Evolutionary conservation across 2,888 invertebrate species (phyloP).

Genomic region (Pogonocherus hispidulus): DNA sequence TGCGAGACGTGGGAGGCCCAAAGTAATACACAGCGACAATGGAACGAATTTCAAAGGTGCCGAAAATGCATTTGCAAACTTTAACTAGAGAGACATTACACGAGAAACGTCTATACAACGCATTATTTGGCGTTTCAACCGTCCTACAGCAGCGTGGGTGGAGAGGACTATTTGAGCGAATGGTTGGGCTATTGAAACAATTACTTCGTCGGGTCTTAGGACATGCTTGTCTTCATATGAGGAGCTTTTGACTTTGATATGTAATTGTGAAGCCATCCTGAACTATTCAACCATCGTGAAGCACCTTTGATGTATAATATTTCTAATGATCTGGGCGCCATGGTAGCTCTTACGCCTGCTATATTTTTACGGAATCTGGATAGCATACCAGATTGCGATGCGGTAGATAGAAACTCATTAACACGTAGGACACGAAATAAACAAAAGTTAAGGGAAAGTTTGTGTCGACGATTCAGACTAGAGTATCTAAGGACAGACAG

Average conservation of each 20-base stretch:
- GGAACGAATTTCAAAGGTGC: too few species aligned
- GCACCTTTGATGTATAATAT: background rate
- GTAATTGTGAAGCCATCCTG: background rate
- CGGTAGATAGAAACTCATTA: constrained; percentile 37
- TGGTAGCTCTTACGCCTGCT: too few species aligned
- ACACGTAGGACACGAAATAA: constrained; percentile 37
- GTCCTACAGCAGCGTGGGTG: too few species aligned
- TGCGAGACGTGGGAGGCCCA: constrained; percentile 28
- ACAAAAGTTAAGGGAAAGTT: constrained; percentile 47
- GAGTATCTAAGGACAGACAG: too few species aligned
- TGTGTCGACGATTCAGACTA: constrained; percentile 43
- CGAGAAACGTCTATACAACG: background rate
- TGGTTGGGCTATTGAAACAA: too few species aligned
- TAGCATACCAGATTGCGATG: constrained; percentile 47
- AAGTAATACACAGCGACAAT: too few species aligned
- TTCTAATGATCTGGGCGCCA: constrained; percentile 6
- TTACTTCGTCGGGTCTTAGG: too few species aligned
- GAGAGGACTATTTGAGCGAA: too few species aligned
- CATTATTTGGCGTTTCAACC: background rate
- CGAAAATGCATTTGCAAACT: too few species aligned
- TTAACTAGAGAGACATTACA: background rate
- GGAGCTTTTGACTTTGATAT: constrained; percentile 8
- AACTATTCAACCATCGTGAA: too few species aligned
- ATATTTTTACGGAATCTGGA: constrained; percentile 52
- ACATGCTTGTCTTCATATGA: background rate